phyloP scores from a whole-genome alignment of 1,140 invertebrate genomes.

The Drosophila tani region DNA sequence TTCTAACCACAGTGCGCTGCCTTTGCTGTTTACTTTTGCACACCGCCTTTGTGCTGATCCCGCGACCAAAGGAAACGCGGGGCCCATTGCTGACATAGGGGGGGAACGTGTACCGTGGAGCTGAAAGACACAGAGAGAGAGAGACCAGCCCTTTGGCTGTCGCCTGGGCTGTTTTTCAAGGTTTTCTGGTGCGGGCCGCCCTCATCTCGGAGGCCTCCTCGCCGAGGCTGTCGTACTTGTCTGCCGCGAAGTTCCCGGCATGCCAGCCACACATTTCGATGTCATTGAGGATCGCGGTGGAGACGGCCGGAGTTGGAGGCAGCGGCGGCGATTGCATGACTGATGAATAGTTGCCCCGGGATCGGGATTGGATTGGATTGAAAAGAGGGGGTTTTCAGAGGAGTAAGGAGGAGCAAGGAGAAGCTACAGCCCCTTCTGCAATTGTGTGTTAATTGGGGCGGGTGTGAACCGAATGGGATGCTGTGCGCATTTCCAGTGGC shows the following conservation, averaged over 20 bases:
- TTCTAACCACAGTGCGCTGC: slow-evolving; percentile 29
- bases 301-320: slow-evolving; percentile 12
- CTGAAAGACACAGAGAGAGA: slow-evolving; percentile 6
- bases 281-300: slow-evolving; percentile 73
- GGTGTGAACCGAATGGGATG: slow-evolving; percentile 44
- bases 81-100: neutral
- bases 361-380: slow-evolving; percentile 13
- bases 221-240: slow-evolving; percentile 14
- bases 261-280: slow-evolving; percentile 79
- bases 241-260: slow-evolving; percentile 55
- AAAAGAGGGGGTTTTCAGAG: neutral
- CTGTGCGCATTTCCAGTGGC: slow-evolving; percentile 25
- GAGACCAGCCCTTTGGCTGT: slow-evolving; percentile 50
- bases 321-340: slow-evolving; percentile 59
- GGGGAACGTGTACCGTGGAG: slow-evolving; percentile 8
- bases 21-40: slow-evolving; percentile 71
- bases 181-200: slow-evolving; percentile 55
- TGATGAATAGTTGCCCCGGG: slow-evolving; percentile 51
- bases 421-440: slow-evolving; percentile 28
- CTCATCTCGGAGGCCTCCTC: slow-evolving; percentile 18
- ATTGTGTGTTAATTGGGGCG: slow-evolving; percentile 58
- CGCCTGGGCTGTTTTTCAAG: slow-evolving; percentile 46
- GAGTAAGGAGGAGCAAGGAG: neutral
- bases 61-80: slow-evolving; percentile 44
- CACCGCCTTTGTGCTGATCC: slow-evolving; percentile 76